Evolutionary conservation across 2,888 invertebrate genomes (phyloP), one percentile per base, ranked within the genome.

Genomic region (Antheraea assamensis): DNA sequence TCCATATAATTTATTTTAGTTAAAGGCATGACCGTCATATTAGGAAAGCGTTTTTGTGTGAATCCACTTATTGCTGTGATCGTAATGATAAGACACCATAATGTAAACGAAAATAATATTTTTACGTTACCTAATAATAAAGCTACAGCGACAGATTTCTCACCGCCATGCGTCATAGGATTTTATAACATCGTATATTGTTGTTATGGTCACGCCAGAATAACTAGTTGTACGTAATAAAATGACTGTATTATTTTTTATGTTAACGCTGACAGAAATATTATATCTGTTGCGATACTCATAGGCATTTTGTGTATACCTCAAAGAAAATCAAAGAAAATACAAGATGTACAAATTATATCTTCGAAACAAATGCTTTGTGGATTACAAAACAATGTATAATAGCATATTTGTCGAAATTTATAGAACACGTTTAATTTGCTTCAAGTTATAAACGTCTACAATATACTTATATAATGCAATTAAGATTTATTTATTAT

Each of bases 161-260:
- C 68, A 74, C 71, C 75, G 72, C 47, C 74, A 79, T 79, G 80
- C 83, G 83, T 82, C 81, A 83, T 75, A 78, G 64, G 55, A 72
- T 82, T 83, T 83, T 82, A 84, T 76, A 79, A 75, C 78, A 78
- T 82, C 80, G 71, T 83, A 80, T 82, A 82, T 83, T 80, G 79
- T 79, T 79, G 78, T 82, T 80, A 80, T 80, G 78, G 80, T 79
- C 81, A 80, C 78, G 75, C 78, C 72, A 76, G 76, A 80, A 80
- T 78, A 79, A 77, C 81, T 75, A 73, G 71, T 76, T 73, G 75
- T 71, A 64, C 73, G 76, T 80, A 73, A 75, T 80, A 82, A 80
- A 76, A 76, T 77, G 10, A 74, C 77, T 75, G 73, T 76, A 78
- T 73, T 75, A 76, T 78, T 76, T 76, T 78, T 78, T 77, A 79